Evolutionary conservation across 2,888 invertebrate genomes (phyloP), one percentile per base, ranked within the genome.

Genomic region (Drosophila antonietae): DNA sequence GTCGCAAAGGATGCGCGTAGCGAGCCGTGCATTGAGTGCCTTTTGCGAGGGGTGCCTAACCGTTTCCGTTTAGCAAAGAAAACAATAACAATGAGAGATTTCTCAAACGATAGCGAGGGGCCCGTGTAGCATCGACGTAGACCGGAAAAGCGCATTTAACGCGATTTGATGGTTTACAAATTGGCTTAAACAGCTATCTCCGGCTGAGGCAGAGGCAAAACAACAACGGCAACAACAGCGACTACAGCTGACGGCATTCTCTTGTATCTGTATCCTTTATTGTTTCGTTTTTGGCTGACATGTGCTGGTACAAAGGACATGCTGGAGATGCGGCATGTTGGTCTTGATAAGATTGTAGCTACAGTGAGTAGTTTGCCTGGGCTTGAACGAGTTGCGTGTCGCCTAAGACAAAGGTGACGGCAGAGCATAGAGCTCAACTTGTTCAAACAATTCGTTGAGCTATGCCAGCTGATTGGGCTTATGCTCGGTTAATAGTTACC

Each of bases 161-260:
- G 80, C 83, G 90, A 91, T 91, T 91, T 88, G 83, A 90, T 81
- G 89, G 87, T 87, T 84, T 81, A 89, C 84, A 91, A 91, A 91
- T 91, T 90, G 91, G 85, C 83, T 91, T 89, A 87, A 85, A 87
- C 68, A 78, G 74, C 62, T 72, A 78, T 71, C 80, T 83, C 80
- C 76, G 62, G 69, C 68, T 31, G 67, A 51, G 44, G 69, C 69
- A 37, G 14, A 46, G 28, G 49, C 59, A 23, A 2, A 59, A 31
- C 58, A 44, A 31, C 57, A 55, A 41, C 62, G 65, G 64, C 43
- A 56, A 49, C 43, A 68, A 14, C 51, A 28, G n/a, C 61, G 41
- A 41, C 67, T 66, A 79, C 77, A 80, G 80, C 78, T 78, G 80
- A 75, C 59, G 80, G 63, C 70, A 70, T 70, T 70, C 52, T 31